Percentiles rank a stretch among this genome's conserved stretches.
These are phyloP conservation scores for Ciconia maguari DNA, from an alignment of 2,113 vertebrate species.

Conservation along the genomic window DNA sequence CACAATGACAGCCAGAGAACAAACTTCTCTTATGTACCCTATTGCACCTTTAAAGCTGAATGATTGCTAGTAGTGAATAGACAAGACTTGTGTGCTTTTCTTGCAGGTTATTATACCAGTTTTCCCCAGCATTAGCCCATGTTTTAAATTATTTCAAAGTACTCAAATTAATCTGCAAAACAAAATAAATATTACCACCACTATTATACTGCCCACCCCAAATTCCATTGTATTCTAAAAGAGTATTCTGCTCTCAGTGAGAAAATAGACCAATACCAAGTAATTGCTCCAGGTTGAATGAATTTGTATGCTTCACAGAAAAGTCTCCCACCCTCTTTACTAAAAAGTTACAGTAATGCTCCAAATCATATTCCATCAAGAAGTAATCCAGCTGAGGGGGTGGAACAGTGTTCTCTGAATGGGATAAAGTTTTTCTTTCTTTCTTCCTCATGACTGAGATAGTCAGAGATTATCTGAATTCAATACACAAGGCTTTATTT, in stretches of 20 bases:
- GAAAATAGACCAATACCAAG: not conserved
- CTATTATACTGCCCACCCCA: not conserved
- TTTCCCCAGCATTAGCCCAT: not conserved
- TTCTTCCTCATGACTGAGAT: not conserved
- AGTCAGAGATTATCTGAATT: not conserved
- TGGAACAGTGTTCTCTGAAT: not conserved
- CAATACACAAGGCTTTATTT: not conserved
- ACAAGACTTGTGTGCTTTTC: not conserved
- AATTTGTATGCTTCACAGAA: not conserved
- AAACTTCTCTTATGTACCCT: not conserved
- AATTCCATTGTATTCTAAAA: not conserved
- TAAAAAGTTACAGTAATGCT: conserved; percentile 11
- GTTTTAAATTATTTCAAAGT: not conserved
- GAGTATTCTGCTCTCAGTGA: not conserved
- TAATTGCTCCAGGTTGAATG: not conserved
- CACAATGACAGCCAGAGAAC: not conserved
- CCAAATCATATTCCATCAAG: not conserved
- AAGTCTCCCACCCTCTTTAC: not conserved
- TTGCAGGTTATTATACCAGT: not conserved
- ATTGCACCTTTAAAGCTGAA: not conserved
- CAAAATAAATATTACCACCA: not conserved
- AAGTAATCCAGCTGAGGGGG: not conserved
- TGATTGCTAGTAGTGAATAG: not conserved
- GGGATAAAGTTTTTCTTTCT: not conserved
- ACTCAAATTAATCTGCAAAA: not conserved